Percentiles rank a stretch among this genome's conserved stretches.
These are phyloP conservation scores for Cinclus cinclus DNA, from an alignment of 2,113 vertebrate genomes.

Conservation along the genomic window DNA sequence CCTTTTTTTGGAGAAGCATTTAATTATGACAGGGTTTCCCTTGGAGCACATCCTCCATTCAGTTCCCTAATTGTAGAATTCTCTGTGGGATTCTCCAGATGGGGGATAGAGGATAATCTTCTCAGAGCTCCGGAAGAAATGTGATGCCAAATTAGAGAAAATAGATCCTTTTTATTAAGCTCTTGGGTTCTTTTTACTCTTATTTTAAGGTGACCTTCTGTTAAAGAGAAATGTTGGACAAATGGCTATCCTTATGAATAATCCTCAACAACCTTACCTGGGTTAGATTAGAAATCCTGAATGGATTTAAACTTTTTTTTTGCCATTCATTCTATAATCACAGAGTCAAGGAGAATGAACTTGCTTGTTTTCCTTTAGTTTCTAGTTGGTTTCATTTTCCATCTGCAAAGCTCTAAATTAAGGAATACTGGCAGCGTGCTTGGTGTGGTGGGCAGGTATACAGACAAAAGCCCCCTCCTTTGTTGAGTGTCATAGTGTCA, in stretches of 20 bases:
- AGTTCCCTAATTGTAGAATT: constrained; percentile 60
- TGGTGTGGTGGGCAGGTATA: not conserved
- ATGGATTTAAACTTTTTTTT: not conserved
- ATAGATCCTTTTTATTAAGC: constrained; percentile 68
- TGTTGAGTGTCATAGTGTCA: not conserved
- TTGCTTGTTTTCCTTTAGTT: not conserved
- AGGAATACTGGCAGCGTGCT: not conserved
- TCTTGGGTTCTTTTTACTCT: constrained; percentile 34
- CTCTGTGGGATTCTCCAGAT: constrained; percentile 62
- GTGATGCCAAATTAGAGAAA: constrained; percentile 65
- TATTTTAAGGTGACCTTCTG: constrained; percentile 54
- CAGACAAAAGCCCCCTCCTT: not conserved
- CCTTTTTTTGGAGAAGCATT: constrained; percentile 36
- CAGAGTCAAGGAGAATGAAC: not conserved
- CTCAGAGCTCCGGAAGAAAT: constrained; percentile 59
- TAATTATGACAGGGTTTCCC: constrained; percentile 57
- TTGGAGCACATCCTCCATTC: constrained; percentile 38
- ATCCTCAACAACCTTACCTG: not conserved
- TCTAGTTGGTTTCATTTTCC: not conserved
- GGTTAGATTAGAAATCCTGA: constrained; percentile 1
- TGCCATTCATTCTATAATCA: not conserved
- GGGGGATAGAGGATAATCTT: constrained; percentile 62
- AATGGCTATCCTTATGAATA: constrained; percentile 17
- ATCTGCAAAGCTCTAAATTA: not conserved
- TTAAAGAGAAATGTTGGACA: constrained; percentile 7